phyloP scores from a whole-genome alignment of 1,140 invertebrate species.

The Ceratina australensis region DNA sequence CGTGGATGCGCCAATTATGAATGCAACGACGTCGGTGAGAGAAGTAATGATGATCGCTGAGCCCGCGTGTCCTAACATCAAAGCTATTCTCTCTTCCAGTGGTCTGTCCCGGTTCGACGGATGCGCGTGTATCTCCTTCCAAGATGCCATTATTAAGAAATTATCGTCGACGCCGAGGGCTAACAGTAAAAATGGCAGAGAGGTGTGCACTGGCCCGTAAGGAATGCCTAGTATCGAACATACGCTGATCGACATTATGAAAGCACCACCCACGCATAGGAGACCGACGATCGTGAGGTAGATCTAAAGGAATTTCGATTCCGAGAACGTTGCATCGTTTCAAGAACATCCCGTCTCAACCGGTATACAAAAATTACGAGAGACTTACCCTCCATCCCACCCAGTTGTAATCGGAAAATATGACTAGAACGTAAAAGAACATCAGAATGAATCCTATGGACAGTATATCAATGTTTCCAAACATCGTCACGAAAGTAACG shows the following conservation, averaged over 20 bases:
- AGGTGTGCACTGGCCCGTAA: constrained; percentile 90
- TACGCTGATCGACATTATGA: constrained; percentile 85
- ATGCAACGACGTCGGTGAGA: constrained; percentile 90
- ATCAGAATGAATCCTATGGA: constrained; percentile 85
- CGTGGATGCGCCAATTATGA: constrained; percentile 86
- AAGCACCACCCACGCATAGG: constrained; percentile 87
- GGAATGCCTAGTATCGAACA: constrained; percentile 87
- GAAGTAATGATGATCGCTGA: constrained; percentile 92
- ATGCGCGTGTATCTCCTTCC: constrained; percentile 80
- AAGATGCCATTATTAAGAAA: constrained; percentile 89
- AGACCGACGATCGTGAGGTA: constrained; percentile 81
- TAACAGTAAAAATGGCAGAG: constrained; percentile 90
- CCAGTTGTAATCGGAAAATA: constrained; percentile 87
- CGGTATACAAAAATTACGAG: not conserved
- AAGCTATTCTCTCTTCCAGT: constrained; percentile 82
- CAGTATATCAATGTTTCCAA: constrained; percentile 87
- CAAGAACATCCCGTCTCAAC: too few relatives aligned
- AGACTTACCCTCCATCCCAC: constrained; percentile 84
- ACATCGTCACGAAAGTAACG: constrained; percentile 84
- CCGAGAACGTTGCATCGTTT: too few relatives aligned
- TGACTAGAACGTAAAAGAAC: constrained; percentile 86
- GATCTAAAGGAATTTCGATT: constrained; percentile 62
- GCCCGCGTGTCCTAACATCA: constrained; percentile 88
- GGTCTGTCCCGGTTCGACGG: constrained; percentile 78
- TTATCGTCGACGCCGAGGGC: constrained; percentile 91